A percentile compares a stretch with the other conserved stretches of the same genome.
phyloP scores from a whole-genome alignment of 2,797 vertebrate species.

The Apodemus agrarius region DNA sequence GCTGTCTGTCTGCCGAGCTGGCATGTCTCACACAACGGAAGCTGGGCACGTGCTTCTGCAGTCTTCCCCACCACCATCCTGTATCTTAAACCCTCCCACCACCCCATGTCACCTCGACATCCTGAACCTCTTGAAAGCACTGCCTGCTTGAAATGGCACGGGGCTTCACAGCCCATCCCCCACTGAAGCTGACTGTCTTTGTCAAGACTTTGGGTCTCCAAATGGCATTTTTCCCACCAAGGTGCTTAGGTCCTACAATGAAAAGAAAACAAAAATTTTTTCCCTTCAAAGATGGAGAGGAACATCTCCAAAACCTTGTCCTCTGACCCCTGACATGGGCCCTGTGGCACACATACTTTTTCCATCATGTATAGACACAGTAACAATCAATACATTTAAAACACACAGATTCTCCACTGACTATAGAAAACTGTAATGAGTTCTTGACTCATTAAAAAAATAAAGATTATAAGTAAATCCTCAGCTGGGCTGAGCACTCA shows the following conservation, averaged over 20 bases:
- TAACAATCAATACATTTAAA: background rate
- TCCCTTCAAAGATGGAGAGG: background rate
- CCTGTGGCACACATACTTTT: background rate
- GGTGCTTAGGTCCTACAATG: background rate
- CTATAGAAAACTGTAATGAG: background rate
- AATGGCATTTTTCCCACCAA: conserved; percentile 19
- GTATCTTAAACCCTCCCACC: background rate
- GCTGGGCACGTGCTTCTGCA: background rate
- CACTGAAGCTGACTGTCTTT: background rate
- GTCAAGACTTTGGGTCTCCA: conserved; percentile 24
- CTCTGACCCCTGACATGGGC: background rate
- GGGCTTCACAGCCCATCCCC: background rate
- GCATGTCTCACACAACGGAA: background rate
- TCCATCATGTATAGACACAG: background rate
- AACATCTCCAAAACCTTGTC: background rate
- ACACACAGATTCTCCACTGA: conserved; percentile 19
- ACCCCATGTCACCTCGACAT: background rate
- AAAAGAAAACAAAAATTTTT: background rate
- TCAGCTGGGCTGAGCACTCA: background rate
- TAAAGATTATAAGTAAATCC: conserved; percentile 25
- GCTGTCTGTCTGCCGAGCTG: background rate
- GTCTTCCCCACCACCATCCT: background rate
- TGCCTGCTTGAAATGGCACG: background rate
- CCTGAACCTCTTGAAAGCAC: background rate
- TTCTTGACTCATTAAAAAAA: background rate